phyloP scores from a whole-genome alignment of 2,797 vertebrate genomes.

The Vireo griseus region DNA sequence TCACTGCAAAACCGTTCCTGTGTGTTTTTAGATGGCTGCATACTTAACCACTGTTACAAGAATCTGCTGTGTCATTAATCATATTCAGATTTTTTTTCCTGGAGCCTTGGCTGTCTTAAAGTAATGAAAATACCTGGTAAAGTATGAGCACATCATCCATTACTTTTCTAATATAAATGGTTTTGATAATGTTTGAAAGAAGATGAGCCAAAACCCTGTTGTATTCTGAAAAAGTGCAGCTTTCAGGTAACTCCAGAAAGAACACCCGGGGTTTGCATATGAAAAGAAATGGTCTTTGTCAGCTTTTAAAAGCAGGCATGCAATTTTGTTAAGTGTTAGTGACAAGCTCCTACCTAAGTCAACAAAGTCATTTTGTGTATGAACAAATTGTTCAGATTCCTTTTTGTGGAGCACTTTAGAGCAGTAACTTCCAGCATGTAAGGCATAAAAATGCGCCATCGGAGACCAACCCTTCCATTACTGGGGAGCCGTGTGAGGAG shows the following conservation, averaged over 20 bases:
- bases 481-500: background rate
- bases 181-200: slow-evolving; percentile 37
- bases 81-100: background rate
- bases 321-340: background rate
- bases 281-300: slow-evolving; percentile 28
- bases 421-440: background rate
- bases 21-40: background rate
- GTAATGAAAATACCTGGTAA: slow-evolving; percentile 5
- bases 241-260: background rate
- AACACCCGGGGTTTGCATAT: background rate
- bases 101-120: background rate
- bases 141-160: slow-evolving; percentile 9
- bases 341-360: slow-evolving; percentile 28
- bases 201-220: slow-evolving; percentile 23
- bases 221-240: slow-evolving; percentile 6
- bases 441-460: background rate
- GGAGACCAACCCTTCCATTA: background rate
- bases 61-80: background rate
- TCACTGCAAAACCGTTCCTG: background rate
- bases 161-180: slow-evolving; percentile 27
- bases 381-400: slow-evolving; percentile 40
- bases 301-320: slow-evolving; percentile 17
- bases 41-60: background rate
- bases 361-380: background rate
- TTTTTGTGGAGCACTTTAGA: background rate